A percentile compares a stretch with the other conserved stretches of the same genome.
Evolutionary conservation across 1,140 invertebrate species (phyloP).

Genomic region (Sipha flava): DNA sequence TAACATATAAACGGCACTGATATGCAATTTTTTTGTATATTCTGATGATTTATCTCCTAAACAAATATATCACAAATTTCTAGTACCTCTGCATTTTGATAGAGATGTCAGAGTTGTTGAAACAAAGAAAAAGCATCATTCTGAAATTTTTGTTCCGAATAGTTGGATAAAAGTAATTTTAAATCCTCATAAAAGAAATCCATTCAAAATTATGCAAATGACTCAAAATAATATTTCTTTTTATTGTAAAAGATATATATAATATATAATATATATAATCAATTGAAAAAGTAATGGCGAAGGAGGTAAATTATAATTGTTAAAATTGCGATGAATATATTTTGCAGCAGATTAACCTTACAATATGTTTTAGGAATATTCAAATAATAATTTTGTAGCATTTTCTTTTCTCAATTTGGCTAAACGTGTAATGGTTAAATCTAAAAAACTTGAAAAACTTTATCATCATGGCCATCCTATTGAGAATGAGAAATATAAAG

Average conservation of each 20-base stretch:
- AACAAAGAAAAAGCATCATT: too few species aligned
- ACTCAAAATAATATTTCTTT: not conserved
- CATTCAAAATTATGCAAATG: not conserved
- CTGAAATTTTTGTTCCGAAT: too few species aligned
- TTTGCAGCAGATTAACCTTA: not conserved
- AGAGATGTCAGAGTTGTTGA: too few species aligned
- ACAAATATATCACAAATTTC: too few species aligned
- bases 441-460: too few species aligned
- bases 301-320: not conserved
- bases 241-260: not conserved
- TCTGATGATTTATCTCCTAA: too few species aligned
- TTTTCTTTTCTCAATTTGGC: not conserved
- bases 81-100: too few species aligned
- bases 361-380: not conserved
- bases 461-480: too few species aligned
- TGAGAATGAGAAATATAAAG: too few species aligned
- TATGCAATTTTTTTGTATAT: constrained; percentile 6
- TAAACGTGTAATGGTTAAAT: not conserved
- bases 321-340: not conserved
- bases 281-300: not conserved
- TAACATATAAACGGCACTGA: constrained; percentile 42
- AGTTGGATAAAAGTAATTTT: not conserved
- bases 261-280: too few species aligned
- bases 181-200: not conserved
- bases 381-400: not conserved